phyloP scores from a whole-genome alignment of 2,888 invertebrate species.

The Lutraria lutraria region DNA sequence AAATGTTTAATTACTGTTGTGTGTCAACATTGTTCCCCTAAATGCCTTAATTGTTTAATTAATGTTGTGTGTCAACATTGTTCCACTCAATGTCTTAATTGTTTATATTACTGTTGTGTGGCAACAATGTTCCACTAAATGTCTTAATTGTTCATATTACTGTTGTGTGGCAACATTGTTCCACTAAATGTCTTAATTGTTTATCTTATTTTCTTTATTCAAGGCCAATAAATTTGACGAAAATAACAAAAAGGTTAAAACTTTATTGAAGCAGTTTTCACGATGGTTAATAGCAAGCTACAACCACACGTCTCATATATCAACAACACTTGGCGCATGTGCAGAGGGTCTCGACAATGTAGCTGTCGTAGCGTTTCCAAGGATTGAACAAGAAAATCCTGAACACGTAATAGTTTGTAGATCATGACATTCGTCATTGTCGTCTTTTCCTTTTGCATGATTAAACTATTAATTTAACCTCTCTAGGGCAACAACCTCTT shows the following conservation, averaged over 20 bases:
- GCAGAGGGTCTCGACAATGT: constrained; percentile 62
- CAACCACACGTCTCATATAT: constrained; percentile 39
- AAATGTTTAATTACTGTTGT: neutral
- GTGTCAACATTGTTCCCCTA: neutral
- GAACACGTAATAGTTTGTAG: constrained; percentile 24
- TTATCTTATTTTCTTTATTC: neutral
- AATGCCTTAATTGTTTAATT: neutral
- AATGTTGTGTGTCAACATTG: neutral
- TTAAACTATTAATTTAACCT: too few relatives aligned
- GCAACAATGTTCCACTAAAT: neutral
- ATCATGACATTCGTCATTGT: neutral
- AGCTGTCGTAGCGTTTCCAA: constrained; percentile 52
- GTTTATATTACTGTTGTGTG: neutral
- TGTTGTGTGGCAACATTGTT: neutral
- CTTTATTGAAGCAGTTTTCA: constrained; percentile 55
- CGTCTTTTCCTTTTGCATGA: neutral
- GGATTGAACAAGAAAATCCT: constrained; percentile 13
- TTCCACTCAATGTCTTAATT: neutral
- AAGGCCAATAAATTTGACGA: constrained; percentile 57
- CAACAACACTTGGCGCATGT: constrained; percentile 38
- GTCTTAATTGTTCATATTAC: neutral
- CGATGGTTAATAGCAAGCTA: constrained; percentile 58
- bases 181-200: neutral
- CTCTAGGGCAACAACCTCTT: too few relatives aligned
- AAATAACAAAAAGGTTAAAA: constrained; percentile 39